Evolutionary conservation across 2,797 vertebrate species (phyloP).

Genomic region (Mus minutoides): DNA sequence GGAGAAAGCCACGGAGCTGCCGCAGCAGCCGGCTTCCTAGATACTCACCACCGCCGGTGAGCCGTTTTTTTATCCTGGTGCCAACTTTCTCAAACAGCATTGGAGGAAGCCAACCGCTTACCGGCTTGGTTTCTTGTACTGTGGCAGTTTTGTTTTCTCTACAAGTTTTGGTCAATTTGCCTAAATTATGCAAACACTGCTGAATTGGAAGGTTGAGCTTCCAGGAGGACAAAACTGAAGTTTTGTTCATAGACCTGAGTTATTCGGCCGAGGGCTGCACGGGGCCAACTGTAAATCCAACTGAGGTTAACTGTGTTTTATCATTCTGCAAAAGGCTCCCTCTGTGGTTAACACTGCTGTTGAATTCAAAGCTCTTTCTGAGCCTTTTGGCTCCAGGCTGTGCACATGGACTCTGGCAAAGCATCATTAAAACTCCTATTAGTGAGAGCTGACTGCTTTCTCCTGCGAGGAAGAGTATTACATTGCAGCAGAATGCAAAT

Average conservation of each 20-base stretch:
- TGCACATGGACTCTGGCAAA: slow-evolving; percentile 32
- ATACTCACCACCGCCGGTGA: not conserved
- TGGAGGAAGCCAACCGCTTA: slow-evolving; percentile 27
- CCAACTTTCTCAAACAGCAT: not conserved
- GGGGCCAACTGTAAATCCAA: not conserved
- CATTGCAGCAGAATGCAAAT: slow-evolving; percentile 67
- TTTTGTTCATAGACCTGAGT: not conserved
- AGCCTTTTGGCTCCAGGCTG: slow-evolving; percentile 53
- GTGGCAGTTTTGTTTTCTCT: slow-evolving; percentile 32
- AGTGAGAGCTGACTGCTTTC: slow-evolving; percentile 47
- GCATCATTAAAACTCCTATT: slow-evolving; percentile 42
- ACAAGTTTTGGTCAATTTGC: slow-evolving; percentile 23
- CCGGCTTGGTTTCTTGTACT: not conserved
- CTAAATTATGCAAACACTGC: not conserved
- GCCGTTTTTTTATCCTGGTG: not conserved
- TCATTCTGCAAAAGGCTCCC: slow-evolving; percentile 24
- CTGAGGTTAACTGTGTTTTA: not conserved
- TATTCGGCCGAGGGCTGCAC: not conserved
- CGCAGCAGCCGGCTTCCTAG: not conserved
- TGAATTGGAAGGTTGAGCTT: not conserved
- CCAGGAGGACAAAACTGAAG: not conserved
- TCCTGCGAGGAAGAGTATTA: slow-evolving; percentile 4
- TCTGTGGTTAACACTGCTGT: slow-evolving; percentile 8
- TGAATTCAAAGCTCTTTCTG: slow-evolving; percentile 33
- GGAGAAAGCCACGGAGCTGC: not conserved